These are phyloP conservation scores for Nixonia krombeini DNA, from an alignment of 1,140 invertebrate genomes.

Conservation along the genomic window DNA sequence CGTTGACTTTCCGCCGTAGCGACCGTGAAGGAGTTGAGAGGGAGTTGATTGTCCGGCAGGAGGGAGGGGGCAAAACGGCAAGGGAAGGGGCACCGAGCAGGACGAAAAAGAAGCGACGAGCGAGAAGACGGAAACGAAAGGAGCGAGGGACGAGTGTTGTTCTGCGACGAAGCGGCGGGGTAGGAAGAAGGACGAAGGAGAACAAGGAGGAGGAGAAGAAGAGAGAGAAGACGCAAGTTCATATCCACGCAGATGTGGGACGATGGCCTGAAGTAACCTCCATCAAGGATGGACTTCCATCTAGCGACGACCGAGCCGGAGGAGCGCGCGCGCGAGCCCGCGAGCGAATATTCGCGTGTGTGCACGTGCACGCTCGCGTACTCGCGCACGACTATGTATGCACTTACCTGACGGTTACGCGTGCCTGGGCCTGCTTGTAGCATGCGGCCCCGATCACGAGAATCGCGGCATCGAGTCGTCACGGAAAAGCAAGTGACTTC, in stretches of 20 bases:
- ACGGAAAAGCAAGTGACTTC: conserved; percentile 38
- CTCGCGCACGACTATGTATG: conserved; percentile 22
- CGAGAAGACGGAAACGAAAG: conserved; percentile 27
- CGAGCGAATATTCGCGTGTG: conserved; percentile 11
- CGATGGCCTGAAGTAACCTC: conserved; percentile 70
- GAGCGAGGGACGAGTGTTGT: not conserved
- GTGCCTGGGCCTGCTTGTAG: conserved; percentile 17
- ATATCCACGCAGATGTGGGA: conserved; percentile 68
- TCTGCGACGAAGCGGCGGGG: conserved; percentile 15
- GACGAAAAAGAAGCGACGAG: conserved; percentile 13
- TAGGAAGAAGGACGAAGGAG: conserved; percentile 28
- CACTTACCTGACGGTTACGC: conserved; percentile 19
- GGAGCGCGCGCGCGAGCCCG: conserved; percentile 5
- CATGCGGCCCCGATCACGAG: conserved; percentile 15
- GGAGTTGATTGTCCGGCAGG: conserved; percentile 42
- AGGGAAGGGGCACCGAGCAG: conserved; percentile 23
- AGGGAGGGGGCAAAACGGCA: conserved; percentile 1
- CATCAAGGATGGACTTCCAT: conserved; percentile 69
- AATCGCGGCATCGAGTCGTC: conserved; percentile 17
- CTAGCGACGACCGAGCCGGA: conserved; percentile 17
- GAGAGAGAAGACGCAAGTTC: conserved; percentile 65
- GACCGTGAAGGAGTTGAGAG: conserved; percentile 42
- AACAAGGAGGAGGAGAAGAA: conserved; percentile 7
- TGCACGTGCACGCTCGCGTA: conserved; percentile 16
- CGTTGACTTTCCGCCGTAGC: conserved; percentile 61